Evolutionary conservation across 1,140 invertebrate species (phyloP).

Genomic region (Nephila pilipes): DNA sequence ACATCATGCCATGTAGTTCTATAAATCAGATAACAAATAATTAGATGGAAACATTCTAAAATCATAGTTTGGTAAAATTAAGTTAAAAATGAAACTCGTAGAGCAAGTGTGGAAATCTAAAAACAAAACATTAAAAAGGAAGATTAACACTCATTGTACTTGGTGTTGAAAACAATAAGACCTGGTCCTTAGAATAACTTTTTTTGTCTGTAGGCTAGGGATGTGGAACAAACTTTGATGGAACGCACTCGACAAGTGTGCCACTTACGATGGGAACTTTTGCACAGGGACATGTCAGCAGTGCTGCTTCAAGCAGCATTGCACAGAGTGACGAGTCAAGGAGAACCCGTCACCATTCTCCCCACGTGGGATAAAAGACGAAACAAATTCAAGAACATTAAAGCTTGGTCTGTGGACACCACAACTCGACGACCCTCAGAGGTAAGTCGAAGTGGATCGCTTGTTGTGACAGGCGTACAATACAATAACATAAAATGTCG

Average conservation of each 20-base stretch:
- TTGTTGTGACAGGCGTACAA: no score
- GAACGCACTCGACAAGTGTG: conserved; percentile 79
- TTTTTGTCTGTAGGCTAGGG: conserved; percentile 80
- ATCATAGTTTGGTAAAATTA: no score
- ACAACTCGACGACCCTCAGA: conserved; percentile 61
- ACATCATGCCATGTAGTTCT: no score
- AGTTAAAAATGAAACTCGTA: no score
- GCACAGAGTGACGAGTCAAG: conserved; percentile 64
- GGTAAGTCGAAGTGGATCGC: background rate
- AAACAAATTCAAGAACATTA: conserved; percentile 70
- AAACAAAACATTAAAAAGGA: no score
- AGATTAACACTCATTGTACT: no score
- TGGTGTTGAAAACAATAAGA: no score
- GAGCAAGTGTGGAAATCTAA: no score
- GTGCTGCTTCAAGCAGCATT: conserved; percentile 65
- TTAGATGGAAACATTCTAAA: no score
- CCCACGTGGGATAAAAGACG: conserved; percentile 70
- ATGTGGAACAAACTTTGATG: conserved; percentile 80
- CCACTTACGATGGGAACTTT: conserved; percentile 77
- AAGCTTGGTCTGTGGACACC: conserved; percentile 75
- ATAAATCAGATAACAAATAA: no score
- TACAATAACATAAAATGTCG: no score
- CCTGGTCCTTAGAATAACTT: no score
- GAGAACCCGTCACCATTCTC: conserved; percentile 50
- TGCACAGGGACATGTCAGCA: conserved; percentile 75